Evolutionary conservation across 2,888 invertebrate species (phyloP), one percentile per base, ranked within the genome.

Genomic region (Drosophila incognita): DNA sequence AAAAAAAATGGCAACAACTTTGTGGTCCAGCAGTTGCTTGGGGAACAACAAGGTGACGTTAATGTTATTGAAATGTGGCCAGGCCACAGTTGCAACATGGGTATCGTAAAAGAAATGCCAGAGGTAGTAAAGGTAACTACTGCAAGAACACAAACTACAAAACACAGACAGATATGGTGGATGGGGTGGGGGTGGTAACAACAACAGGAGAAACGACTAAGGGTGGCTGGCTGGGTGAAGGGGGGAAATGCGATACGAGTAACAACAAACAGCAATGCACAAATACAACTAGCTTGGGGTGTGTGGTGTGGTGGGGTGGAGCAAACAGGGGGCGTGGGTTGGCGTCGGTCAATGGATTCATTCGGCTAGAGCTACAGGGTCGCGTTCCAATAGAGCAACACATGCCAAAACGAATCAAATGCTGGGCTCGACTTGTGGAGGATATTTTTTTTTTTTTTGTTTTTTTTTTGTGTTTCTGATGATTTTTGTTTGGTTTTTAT

Each of bases 201-300:
- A 60, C 51, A 31, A 29, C n/a, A 21, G 77, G 64, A 35, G 31
- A 48, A 57, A 64, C 60, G 53, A 59, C 72, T 75, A 76, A 49
- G 51, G 38, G 21, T 42, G 33, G 27, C 42, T 42, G 21, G 42
- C 42, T 53, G 33, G 33, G 33, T 33, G 33, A 31, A 11, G 11
- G 42, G 35, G 21, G 42, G 21, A 5, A 42, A 89, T 67, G 61
- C 61, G 51, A 53, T 73, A 79, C 90, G 88, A 91, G 90, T 91
- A 92, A 91, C 91, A 92, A 89, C 86, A 91, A 89, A 88, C 87
- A 91, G 58, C 70, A 89, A 91, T 87, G 69, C 70, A 79, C 60
- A 72, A 71, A 63, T 54, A 65, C 49, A 75, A 64, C 79, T 57
- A 69, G 46, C 48, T 48, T 52, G 36, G 52, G 40, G 48, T 38